A percentile compares a stretch with the other conserved stretches of the same genome.
Conservation (phyloP, 2,113 vertebrate genomes). For the Dicerorhinus sumatrensis region DNA sequence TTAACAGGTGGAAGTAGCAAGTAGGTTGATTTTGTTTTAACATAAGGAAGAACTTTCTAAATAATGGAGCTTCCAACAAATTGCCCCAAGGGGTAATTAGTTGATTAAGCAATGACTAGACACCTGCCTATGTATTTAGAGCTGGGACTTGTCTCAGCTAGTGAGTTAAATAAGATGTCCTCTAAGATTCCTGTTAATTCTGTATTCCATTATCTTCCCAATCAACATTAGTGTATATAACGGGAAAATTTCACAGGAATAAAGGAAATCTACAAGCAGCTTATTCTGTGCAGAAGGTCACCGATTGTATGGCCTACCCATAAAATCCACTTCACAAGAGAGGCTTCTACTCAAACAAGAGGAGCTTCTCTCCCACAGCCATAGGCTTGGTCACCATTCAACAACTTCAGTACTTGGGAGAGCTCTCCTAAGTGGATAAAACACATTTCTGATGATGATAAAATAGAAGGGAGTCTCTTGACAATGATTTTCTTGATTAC, state of each 20-base stretch:
- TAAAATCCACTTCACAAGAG: too few species aligned
- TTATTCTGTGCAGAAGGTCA: neutral
- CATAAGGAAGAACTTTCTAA: constrained; percentile 5
- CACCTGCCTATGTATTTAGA: neutral
- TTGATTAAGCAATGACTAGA: neutral
- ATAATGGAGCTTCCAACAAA: neutral
- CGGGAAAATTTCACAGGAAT: neutral
- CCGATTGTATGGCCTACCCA: neutral
- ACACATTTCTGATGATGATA: neutral
- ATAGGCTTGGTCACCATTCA: neutral
- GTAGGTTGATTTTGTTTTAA: constrained; percentile 3
- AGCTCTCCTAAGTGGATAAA: neutral
- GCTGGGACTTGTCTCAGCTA: neutral
- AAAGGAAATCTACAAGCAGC: neutral
- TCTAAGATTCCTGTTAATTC: neutral
- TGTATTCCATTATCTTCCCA: neutral
- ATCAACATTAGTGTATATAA: neutral
- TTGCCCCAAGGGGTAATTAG: neutral
- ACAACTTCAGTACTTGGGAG: neutral
- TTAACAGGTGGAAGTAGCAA: neutral
- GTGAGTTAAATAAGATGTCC: neutral
- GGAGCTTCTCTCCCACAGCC: neutral
- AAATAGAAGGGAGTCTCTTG: neutral
- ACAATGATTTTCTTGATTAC: neutral
- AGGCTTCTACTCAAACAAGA: neutral